Conservation (phyloP, 1,140 invertebrate genomes). For the Dinoponera quadriceps region DNA sequence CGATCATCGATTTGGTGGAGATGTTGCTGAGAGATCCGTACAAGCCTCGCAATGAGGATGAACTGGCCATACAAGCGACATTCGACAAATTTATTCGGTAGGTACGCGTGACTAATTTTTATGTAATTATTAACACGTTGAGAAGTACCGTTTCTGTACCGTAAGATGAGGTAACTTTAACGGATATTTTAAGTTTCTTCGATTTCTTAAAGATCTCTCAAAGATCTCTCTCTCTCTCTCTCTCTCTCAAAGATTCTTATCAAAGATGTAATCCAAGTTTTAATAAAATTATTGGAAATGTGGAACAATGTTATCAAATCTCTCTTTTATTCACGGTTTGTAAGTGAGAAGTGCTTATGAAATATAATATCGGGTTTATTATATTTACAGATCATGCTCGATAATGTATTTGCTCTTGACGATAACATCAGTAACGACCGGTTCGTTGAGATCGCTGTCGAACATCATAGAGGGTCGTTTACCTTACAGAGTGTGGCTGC, state of each 20-base stretch:
- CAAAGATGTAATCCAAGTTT: no score
- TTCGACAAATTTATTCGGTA: slow-evolving; percentile 49
- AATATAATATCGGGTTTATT: background rate
- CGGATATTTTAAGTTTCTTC: no score
- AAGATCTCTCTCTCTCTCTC: no score
- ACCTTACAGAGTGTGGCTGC: slow-evolving; percentile 47
- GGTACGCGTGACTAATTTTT: background rate
- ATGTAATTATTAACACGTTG: no score
- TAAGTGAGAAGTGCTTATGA: no score
- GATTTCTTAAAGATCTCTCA: no score
- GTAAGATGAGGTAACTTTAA: no score
- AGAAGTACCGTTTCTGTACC: no score
- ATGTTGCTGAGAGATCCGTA: slow-evolving; percentile 15
- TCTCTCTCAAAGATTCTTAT: no score
- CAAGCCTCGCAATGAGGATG: slow-evolving; percentile 14
- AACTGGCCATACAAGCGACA: slow-evolving; percentile 21
- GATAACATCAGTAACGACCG: background rate
- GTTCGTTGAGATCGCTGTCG: slow-evolving; percentile 15
- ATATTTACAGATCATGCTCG: slow-evolving; percentile 36
- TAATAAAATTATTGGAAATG: no score
- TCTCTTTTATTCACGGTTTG: no score
- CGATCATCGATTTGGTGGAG: slow-evolving; percentile 7
- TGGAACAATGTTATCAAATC: no score
- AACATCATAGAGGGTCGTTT: slow-evolving; percentile 8
- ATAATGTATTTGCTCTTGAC: slow-evolving; percentile 39